Evolutionary conservation across 2,113 vertebrate genomes (phyloP).

Genomic region (Aptenodytes forsteri): DNA sequence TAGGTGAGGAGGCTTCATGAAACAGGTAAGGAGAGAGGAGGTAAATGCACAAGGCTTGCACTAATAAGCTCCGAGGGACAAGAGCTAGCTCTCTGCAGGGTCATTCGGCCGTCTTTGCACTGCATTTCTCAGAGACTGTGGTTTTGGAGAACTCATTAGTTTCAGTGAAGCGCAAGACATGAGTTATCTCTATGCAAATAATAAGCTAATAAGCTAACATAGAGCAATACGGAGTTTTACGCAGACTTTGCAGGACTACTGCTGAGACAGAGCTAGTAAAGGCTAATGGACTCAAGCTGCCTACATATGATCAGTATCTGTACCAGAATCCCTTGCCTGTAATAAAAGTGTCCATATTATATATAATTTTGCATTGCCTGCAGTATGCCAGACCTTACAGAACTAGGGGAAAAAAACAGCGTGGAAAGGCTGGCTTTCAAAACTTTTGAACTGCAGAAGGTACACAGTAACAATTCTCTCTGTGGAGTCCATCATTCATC

Average conservation of each 20-base stretch:
- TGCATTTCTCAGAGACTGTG: not conserved
- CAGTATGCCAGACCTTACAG: not conserved
- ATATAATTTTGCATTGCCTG: not conserved
- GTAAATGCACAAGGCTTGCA: not conserved
- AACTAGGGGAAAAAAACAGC: fast-evolving
- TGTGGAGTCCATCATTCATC: not conserved
- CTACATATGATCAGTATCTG: not conserved
- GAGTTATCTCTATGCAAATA: not conserved
- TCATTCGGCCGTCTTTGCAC: not conserved
- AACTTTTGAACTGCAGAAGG: not conserved
- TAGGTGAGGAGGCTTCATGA: not conserved
- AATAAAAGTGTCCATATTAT: not conserved
- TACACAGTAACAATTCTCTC: not conserved
- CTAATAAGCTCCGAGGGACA: not conserved
- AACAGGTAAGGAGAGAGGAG: not conserved
- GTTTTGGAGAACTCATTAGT: not conserved
- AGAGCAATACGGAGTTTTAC: not conserved
- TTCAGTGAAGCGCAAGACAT: not conserved
- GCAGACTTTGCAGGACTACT: not conserved
- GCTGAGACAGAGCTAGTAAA: not conserved
- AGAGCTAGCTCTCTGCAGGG: not conserved
- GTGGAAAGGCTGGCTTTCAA: not conserved
- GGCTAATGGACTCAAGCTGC: not conserved
- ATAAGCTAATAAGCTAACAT: not conserved
- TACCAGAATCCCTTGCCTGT: not conserved